Percentiles rank a stretch among this genome's conserved stretches.
Evolutionary conservation across 2,888 invertebrate genomes (phyloP).

Genomic region (Altica lythri): DNA sequence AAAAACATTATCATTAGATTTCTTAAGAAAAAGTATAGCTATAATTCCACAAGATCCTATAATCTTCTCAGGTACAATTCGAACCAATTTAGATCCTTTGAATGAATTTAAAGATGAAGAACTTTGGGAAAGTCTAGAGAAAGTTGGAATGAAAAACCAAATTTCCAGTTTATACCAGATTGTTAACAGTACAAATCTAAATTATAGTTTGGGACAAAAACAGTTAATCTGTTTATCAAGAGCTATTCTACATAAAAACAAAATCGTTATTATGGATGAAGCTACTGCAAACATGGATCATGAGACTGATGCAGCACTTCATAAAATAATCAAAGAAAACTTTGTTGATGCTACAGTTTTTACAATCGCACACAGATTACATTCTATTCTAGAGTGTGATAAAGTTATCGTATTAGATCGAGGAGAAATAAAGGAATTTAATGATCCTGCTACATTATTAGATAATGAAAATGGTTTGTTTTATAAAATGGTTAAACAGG

Average conservation of each 20-base stretch:
- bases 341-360: slow-evolving; percentile 62
- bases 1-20: slow-evolving; percentile 70
- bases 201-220: slow-evolving; percentile 52
- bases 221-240: slow-evolving; percentile 62
- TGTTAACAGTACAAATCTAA: slow-evolving; percentile 40
- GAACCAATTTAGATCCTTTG: slow-evolving; percentile 88
- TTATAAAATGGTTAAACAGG: slow-evolving; percentile 70
- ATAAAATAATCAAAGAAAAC: slow-evolving; percentile 59
- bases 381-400: slow-evolving; percentile 62
- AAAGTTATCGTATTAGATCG: slow-evolving; percentile 60
- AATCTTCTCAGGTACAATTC: slow-evolving; percentile 81
- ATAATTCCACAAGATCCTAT: slow-evolving; percentile 88
- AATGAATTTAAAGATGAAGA: slow-evolving; percentile 75
- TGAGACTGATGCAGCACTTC: slow-evolving; percentile 59
- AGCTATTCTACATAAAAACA: slow-evolving; percentile 58
- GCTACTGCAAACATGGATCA: slow-evolving; percentile 62
- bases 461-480: slow-evolving; percentile 65
- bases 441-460: slow-evolving; percentile 56
- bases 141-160: slow-evolving; percentile 68
- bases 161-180: slow-evolving; percentile 67
- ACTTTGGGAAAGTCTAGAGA: slow-evolving; percentile 81
- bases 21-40: slow-evolving; percentile 74
- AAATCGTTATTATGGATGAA: slow-evolving; percentile 61
- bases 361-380: slow-evolving; percentile 53
- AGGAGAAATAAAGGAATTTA: slow-evolving; percentile 52